phyloP scores from a whole-genome alignment of 1,140 invertebrate species.

The Polypedilum vanderplanki region DNA sequence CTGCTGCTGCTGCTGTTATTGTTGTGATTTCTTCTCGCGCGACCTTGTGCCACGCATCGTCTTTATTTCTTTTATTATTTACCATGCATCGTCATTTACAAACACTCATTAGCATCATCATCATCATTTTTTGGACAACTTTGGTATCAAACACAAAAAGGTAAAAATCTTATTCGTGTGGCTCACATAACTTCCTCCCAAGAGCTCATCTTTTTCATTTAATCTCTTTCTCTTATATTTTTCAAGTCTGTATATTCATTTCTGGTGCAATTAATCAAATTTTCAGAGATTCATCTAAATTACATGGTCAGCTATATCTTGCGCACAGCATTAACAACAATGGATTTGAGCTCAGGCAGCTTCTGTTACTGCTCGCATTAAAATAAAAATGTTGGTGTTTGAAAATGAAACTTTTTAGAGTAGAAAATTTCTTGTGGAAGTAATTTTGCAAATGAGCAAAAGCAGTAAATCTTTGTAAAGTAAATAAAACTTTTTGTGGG shows the following conservation, averaged over 20 bases:
- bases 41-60: neutral
- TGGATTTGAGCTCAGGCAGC: no score
- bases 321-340: no score
- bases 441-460: no score
- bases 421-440: no score
- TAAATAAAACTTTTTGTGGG: no score
- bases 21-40: neutral
- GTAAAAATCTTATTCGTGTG: neutral
- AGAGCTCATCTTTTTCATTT: neutral
- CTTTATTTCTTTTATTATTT: neutral
- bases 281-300: neutral
- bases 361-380: no score
- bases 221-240: neutral
- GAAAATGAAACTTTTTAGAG: no score
- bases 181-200: neutral
- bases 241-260: neutral
- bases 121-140: neutral
- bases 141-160: no score
- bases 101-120: conserved; percentile 5
- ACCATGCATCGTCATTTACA: neutral
- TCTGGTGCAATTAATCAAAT: neutral
- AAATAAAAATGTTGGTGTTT: no score
- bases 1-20: no score
- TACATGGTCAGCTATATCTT: neutral
- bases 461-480: no score